Conservation (phyloP, 1,140 invertebrate species). For the Aphelinus certus region DNA sequence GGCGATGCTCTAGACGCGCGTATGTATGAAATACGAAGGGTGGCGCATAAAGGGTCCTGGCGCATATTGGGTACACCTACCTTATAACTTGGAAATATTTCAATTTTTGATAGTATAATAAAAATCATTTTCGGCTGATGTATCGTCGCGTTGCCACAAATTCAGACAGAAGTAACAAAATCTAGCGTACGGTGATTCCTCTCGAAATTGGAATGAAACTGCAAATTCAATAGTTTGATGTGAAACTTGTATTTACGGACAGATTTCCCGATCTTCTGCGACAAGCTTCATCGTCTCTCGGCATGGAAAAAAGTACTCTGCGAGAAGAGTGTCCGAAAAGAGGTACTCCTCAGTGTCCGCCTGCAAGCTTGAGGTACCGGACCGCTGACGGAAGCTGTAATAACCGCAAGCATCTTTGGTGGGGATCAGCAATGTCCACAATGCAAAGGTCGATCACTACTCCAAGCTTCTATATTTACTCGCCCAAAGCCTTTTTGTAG, state of each 20-base stretch:
- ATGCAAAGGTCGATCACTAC: constrained; percentile 68
- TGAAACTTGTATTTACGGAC: not conserved
- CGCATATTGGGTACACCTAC: no score
- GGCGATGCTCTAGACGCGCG: no score
- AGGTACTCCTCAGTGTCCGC: constrained; percentile 69
- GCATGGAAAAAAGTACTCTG: constrained; percentile 53
- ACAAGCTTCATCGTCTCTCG: constrained; percentile 45
- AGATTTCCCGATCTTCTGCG: constrained; percentile 51
- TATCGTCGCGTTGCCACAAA: no score
- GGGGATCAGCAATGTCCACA: constrained; percentile 85
- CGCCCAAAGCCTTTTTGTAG: no score
- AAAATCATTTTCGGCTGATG: no score
- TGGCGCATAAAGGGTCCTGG: no score
- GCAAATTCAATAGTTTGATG: no score
- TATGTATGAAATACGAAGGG: no score
- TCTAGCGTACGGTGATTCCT: not conserved
- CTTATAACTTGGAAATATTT: no score
- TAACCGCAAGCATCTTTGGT: constrained; percentile 77
- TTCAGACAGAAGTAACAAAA: not conserved
- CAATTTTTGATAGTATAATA: no score
- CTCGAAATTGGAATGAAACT: no score
- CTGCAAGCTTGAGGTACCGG: constrained; percentile 73
- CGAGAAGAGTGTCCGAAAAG: constrained; percentile 72
- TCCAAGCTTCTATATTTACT: no score
- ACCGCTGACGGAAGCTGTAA: constrained; percentile 89